These are phyloP conservation scores for Scaptomyza reducta DNA, from an alignment of 2,888 invertebrate species.

Conservation along the genomic window DNA sequence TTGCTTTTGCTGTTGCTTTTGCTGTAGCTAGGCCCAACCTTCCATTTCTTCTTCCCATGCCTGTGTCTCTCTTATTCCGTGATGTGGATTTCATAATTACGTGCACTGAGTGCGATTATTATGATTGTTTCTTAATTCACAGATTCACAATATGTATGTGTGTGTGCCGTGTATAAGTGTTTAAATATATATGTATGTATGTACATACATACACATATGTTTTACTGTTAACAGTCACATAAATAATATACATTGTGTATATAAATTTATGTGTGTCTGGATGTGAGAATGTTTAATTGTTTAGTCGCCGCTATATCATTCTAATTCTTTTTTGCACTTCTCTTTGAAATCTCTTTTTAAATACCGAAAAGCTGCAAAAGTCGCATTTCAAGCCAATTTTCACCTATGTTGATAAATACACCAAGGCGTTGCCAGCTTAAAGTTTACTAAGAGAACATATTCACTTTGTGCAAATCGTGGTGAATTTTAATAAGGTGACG, in stretches of 20 bases:
- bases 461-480: no score
- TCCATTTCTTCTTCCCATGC: constrained; percentile 8
- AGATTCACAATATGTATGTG: constrained; percentile 56
- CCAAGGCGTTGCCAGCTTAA: not conserved
- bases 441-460: not conserved
- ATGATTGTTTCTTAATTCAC: constrained; percentile 80
- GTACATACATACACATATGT: not conserved
- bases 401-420: not conserved
- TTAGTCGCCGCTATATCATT: constrained; percentile 34
- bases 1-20: not conserved
- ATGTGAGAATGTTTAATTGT: constrained; percentile 38
- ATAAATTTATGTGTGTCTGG: not conserved
- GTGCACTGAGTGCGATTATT: constrained; percentile 74
- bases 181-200: constrained; percentile 4
- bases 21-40: constrained; percentile 1
- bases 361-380: constrained; percentile 24
- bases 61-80: constrained; percentile 18
- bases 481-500: no score
- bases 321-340: constrained; percentile 30
- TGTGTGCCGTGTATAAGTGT: not conserved
- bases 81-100: constrained; percentile 72
- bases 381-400: not conserved
- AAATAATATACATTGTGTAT: constrained; percentile 1
- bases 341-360: constrained; percentile 30
- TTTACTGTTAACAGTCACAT: constrained; percentile 1